A percentile compares a stretch with the other conserved stretches of the same genome.
These are phyloP conservation scores for Eristalis intricaria DNA, from an alignment of 2,888 invertebrate genomes.

Conservation along the genomic window DNA sequence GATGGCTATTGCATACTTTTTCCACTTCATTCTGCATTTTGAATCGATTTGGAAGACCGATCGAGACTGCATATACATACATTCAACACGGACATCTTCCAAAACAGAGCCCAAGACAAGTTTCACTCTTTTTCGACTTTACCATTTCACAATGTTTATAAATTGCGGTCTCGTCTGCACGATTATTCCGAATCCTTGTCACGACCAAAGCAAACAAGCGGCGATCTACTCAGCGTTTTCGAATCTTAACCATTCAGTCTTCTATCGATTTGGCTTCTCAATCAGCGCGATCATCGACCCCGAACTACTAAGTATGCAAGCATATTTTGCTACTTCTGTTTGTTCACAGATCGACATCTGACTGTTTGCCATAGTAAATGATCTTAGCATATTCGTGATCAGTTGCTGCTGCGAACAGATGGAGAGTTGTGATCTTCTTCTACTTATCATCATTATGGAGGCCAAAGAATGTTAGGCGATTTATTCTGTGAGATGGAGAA, in stretches of 20 bases:
- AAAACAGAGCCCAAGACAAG: too few species aligned
- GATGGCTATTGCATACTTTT: too few species aligned
- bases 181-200: background rate
- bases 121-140: background rate
- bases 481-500: background rate
- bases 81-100: too few species aligned
- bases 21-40: too few species aligned
- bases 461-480: background rate
- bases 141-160: background rate
- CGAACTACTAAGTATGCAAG: background rate
- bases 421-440: background rate
- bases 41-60: too few species aligned
- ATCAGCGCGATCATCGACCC: background rate
- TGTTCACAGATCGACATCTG: background rate
- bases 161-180: background rate
- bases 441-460: background rate
- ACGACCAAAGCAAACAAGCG: background rate
- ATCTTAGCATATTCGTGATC: background rate
- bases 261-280: background rate
- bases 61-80: too few species aligned
- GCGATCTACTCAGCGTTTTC: background rate
- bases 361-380: background rate
- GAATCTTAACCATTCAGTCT: too few species aligned
- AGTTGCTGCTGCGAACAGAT: background rate
- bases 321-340: background rate